These are phyloP conservation scores for Tyria jacobaeae DNA, from an alignment of 2,888 invertebrate genomes.

Conservation along the genomic window DNA sequence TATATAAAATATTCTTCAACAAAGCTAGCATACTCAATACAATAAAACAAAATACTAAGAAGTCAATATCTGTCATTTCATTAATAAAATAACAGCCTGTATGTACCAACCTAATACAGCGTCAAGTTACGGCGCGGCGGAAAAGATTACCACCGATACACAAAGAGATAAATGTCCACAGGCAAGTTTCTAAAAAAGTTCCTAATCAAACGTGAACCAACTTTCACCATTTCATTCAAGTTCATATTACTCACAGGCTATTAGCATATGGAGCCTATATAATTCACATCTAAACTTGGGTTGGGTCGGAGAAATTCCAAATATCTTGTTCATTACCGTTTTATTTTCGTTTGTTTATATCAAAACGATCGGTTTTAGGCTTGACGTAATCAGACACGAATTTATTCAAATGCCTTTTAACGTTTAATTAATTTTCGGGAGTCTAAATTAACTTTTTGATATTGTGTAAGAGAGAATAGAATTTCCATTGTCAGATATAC, in stretches of 20 bases:
- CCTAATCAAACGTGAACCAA: slow-evolving; percentile 59
- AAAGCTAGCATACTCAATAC: too few relatives aligned
- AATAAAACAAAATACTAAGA: too few relatives aligned
- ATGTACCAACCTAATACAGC: too few relatives aligned
- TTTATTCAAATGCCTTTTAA: not conserved
- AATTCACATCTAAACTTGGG: slow-evolving; percentile 49
- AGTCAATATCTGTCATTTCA: too few relatives aligned
- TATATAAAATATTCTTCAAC: too few relatives aligned
- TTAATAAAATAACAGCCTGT: too few relatives aligned
- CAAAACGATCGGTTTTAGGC: not conserved
- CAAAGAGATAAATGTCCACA: slow-evolving; percentile 48
- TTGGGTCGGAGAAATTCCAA: slow-evolving; percentile 34
- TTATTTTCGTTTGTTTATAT: slow-evolving; percentile 10
- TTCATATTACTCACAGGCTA: slow-evolving; percentile 57
- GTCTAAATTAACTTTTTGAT: too few relatives aligned
- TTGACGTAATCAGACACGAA: not conserved
- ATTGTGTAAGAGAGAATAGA: too few relatives aligned
- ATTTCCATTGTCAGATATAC: not conserved
- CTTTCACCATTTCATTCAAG: slow-evolving; percentile 72
- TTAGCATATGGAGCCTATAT: slow-evolving; percentile 47
- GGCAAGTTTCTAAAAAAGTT: slow-evolving; percentile 54
- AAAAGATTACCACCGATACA: slow-evolving; percentile 22
- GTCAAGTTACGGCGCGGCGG: slow-evolving; percentile 3
- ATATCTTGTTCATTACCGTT: slow-evolving; percentile 27
- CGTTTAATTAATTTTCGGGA: too few relatives aligned